Evolutionary conservation across 2,113 vertebrate species (phyloP).

Genomic region (Eretmochelys imbricata): DNA sequence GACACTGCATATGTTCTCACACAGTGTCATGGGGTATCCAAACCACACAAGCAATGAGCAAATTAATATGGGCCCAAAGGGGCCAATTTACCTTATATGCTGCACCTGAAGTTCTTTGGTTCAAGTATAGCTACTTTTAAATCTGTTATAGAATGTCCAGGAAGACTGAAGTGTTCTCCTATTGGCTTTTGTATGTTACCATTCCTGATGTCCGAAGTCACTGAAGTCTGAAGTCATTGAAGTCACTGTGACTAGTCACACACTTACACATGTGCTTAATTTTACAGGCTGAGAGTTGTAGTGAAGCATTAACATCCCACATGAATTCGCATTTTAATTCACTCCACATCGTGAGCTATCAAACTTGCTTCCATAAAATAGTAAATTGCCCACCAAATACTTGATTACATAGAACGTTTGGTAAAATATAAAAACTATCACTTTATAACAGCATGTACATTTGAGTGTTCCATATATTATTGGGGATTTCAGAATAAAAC

Average conservation of each 20-base stretch:
- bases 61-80: too few relatives aligned
- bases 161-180: too few relatives aligned
- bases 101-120: too few relatives aligned
- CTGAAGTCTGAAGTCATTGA: too few relatives aligned
- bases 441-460: background rate
- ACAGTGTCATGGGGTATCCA: too few relatives aligned
- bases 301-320: background rate
- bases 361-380: background rate
- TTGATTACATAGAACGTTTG: background rate
- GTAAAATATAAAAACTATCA: background rate
- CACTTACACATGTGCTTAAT: background rate
- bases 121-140: too few relatives aligned
- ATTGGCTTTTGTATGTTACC: too few relatives aligned
- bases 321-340: background rate
- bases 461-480: background rate
- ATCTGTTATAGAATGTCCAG: too few relatives aligned
- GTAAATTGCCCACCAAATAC: background rate
- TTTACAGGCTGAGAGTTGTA: background rate
- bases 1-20: background rate
- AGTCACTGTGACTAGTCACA: background rate
- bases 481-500: slow-evolving; percentile 7
- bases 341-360: background rate
- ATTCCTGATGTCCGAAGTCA: too few relatives aligned
- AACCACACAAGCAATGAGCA: too few relatives aligned
- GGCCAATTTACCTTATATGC: too few relatives aligned